phyloP scores from a whole-genome alignment of 2,113 vertebrate species.

The Gorilla gorilla region DNA sequence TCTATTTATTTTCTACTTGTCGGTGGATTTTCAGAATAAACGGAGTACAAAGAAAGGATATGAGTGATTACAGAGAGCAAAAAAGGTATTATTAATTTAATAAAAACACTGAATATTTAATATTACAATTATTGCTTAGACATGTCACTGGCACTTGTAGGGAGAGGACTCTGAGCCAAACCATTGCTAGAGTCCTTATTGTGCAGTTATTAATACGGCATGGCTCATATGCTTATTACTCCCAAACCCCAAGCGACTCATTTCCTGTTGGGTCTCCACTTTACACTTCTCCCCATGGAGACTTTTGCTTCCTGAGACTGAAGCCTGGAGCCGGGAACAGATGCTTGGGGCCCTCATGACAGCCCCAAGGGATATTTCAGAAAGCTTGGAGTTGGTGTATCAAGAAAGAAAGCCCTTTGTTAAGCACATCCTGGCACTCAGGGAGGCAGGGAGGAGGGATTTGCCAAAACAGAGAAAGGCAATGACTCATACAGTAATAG shows the following conservation, averaged over 20 bases:
- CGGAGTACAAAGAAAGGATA: not conserved
- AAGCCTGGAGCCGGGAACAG: slow-evolving; percentile 22
- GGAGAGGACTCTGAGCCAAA: not conserved
- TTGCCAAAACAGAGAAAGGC: slow-evolving; percentile 12
- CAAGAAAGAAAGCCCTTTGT: slow-evolving; percentile 26
- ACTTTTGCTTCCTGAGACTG: slow-evolving; percentile 13
- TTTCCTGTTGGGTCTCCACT: slow-evolving; percentile 7
- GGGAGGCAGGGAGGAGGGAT: not conserved
- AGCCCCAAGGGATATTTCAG: not conserved
- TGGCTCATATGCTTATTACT: not conserved
- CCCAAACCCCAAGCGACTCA: not conserved
- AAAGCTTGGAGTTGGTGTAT: slow-evolving; percentile 7
- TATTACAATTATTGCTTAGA: not conserved
- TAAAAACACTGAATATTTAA: not conserved
- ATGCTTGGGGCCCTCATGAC: not conserved
- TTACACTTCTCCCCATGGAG: not conserved
- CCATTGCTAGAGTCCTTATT: not conserved
- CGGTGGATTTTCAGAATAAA: slow-evolving; percentile 19
- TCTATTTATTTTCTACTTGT: not conserved
- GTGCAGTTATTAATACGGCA: not conserved
- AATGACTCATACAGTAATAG: not conserved
- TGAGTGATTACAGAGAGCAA: not conserved
- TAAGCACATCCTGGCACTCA: not conserved
- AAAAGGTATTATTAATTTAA: not conserved
- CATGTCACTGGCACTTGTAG: not conserved